Conservation (phyloP, 1,140 invertebrate genomes). For the Stegodyphus dumicola region DNA sequence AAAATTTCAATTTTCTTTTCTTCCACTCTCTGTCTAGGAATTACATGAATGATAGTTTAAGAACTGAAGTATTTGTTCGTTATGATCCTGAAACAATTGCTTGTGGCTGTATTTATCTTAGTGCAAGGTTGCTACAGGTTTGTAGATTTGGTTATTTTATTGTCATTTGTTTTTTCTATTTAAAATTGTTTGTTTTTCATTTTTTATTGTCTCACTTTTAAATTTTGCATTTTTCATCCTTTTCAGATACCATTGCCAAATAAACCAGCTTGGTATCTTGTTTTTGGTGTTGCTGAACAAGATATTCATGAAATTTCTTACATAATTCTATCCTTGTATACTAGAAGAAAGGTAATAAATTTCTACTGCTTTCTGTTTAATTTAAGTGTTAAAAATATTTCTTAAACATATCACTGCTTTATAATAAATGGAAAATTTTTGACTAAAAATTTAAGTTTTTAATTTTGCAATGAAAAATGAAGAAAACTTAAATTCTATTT, state of each 20-base stretch:
- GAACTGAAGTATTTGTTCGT: conserved; percentile 96
- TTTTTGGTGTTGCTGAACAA: conserved; percentile 86
- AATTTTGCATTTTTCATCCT: not conserved
- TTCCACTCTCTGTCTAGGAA: conserved; percentile 74
- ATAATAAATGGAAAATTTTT: too few species aligned
- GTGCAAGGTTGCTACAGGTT: conserved; percentile 84
- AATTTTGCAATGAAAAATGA: too few species aligned
- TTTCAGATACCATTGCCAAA: conserved; percentile 81
- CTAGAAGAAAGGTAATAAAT: conserved; percentile 77
- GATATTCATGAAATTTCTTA: conserved; percentile 87
- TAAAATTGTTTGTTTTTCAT: not conserved
- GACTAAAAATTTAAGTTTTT: too few species aligned
- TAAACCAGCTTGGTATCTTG: conserved; percentile 86
- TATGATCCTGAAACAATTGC: conserved; percentile 97
- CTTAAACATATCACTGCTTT: too few species aligned
- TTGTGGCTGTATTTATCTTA: conserved; percentile 97
- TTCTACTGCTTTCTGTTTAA: too few species aligned
- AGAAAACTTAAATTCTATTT: too few species aligned
- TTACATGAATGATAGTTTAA: conserved; percentile 98
- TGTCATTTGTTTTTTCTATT: not conserved
- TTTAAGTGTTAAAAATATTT: too few species aligned
- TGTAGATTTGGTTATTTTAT: not conserved
- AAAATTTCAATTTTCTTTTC: too few species aligned
- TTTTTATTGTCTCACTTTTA: not conserved
- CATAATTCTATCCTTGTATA: conserved; percentile 86